Percentiles rank a stretch among this genome's conserved stretches.
phyloP scores from a whole-genome alignment of 2,888 invertebrate genomes.

The Agrypnus murinus region DNA sequence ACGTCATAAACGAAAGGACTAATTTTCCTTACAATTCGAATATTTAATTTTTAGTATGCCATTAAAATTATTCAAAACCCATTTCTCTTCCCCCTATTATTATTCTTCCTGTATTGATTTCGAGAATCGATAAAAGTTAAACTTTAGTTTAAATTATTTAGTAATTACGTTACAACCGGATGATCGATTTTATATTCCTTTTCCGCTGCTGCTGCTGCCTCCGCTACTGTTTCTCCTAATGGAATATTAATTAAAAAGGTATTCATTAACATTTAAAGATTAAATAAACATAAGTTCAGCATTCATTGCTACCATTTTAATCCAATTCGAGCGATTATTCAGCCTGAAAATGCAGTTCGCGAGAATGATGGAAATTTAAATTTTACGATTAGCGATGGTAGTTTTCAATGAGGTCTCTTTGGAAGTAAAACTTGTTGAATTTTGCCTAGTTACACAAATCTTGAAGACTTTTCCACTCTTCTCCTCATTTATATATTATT shows the following conservation, averaged over 20 bases:
- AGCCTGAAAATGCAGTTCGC: background rate
- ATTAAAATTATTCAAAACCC: too few species aligned
- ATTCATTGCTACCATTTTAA: background rate
- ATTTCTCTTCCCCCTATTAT: too few species aligned
- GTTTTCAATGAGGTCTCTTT: slow-evolving; percentile 14
- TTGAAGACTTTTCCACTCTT: background rate
- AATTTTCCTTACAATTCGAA: too few species aligned
- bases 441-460: background rate
- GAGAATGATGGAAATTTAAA: slow-evolving; percentile 17
- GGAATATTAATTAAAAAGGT: too few species aligned
- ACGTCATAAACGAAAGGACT: too few species aligned
- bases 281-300: slow-evolving; percentile 9
- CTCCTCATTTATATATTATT: background rate
- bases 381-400: slow-evolving; percentile 5
- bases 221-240: background rate
- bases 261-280: background rate
- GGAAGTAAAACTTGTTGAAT: background rate
- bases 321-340: background rate
- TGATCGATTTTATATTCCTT: background rate
- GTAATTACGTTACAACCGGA: background rate
- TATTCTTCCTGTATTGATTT: slow-evolving; percentile 13
- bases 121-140: slow-evolving; percentile 6
- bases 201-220: background rate
- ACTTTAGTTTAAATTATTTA: background rate
- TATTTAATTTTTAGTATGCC: too few species aligned